Evolutionary conservation across 2,888 invertebrate species (phyloP).

Genomic region (Spodoptera picta): DNA sequence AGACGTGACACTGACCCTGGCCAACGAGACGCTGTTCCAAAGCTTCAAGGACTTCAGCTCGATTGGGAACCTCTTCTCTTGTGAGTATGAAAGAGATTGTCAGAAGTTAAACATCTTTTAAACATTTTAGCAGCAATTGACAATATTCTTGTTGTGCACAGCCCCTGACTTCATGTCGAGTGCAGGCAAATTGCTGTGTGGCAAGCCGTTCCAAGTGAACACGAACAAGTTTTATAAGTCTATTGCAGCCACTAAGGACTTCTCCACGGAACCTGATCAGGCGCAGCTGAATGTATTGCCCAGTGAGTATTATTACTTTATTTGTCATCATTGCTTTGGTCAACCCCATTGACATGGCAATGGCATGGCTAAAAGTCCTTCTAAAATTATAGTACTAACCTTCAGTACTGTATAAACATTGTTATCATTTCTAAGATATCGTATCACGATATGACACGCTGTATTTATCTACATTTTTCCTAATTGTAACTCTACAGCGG

Average conservation of each 20-base stretch:
- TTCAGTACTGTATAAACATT: too few relatives aligned
- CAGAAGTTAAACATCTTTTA: too few relatives aligned
- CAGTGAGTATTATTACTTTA: slow-evolving; percentile 71
- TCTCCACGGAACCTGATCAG: slow-evolving; percentile 73
- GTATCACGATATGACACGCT: too few relatives aligned
- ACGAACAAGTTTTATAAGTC: slow-evolving; percentile 80
- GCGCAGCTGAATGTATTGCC: slow-evolving; percentile 85
- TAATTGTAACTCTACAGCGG: slow-evolving; percentile 70
- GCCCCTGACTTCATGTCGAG: slow-evolving; percentile 85
- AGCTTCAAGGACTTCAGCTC: slow-evolving; percentile 69
- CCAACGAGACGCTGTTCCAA: slow-evolving; percentile 74
- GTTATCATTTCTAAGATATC: too few relatives aligned
- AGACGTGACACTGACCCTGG: slow-evolving; percentile 68
- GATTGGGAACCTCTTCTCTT: slow-evolving; percentile 69
- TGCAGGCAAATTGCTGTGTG: slow-evolving; percentile 90
- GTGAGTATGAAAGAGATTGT: slow-evolving; percentile 60
- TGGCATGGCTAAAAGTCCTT: too few relatives aligned
- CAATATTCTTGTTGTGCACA: slow-evolving; percentile 49
- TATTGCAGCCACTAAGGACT: slow-evolving; percentile 80
- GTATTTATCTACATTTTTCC: too few relatives aligned
- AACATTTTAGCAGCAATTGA: background rate
- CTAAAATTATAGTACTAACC: too few relatives aligned
- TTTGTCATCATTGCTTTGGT: too few relatives aligned
- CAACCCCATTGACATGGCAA: too few relatives aligned
- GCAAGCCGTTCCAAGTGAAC: slow-evolving; percentile 84